These are phyloP conservation scores for Sesamia nonagrioides DNA, from an alignment of 1,140 invertebrate species.

Conservation along the genomic window DNA sequence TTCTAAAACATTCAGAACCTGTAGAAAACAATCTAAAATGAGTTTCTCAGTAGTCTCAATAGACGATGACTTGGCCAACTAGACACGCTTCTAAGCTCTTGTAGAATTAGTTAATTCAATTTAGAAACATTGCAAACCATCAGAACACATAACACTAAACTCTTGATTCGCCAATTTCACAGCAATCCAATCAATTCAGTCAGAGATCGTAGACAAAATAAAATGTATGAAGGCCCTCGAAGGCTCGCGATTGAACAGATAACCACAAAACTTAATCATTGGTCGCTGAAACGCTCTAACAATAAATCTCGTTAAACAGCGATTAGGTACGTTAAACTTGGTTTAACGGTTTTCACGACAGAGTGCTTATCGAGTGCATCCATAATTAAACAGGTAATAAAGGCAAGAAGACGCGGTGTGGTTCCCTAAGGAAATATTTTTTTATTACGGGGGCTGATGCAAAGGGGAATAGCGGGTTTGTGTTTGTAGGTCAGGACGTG, in stretches of 20 bases:
- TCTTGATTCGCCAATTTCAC: background rate
- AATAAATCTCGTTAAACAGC: background rate
- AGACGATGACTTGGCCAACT: too few relatives aligned
- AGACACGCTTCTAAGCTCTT: background rate
- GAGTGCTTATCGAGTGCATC: too few relatives aligned
- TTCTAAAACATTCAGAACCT: background rate
- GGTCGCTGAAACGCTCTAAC: background rate
- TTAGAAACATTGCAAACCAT: background rate
- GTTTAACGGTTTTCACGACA: background rate
- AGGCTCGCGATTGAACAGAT: background rate
- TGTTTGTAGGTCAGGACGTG: too few relatives aligned
- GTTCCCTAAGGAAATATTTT: too few relatives aligned
- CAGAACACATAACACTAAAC: background rate
- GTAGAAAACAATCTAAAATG: too few relatives aligned
- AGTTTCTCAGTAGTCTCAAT: too few relatives aligned
- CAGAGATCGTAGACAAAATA: background rate
- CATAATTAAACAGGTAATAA: too few relatives aligned
- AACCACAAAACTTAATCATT: slow-evolving; percentile 1
- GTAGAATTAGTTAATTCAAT: background rate
- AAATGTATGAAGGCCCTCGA: slow-evolving; percentile 1
- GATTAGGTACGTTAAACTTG: background rate
- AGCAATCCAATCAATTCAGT: slow-evolving; percentile 6
- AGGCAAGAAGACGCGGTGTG: too few relatives aligned
- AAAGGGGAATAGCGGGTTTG: too few relatives aligned
- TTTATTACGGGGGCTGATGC: too few relatives aligned